A percentile compares a stretch with the other conserved stretches of the same genome.
Conservation (phyloP, 2,888 invertebrate species). For the Blastobasis lacticolella region DNA sequence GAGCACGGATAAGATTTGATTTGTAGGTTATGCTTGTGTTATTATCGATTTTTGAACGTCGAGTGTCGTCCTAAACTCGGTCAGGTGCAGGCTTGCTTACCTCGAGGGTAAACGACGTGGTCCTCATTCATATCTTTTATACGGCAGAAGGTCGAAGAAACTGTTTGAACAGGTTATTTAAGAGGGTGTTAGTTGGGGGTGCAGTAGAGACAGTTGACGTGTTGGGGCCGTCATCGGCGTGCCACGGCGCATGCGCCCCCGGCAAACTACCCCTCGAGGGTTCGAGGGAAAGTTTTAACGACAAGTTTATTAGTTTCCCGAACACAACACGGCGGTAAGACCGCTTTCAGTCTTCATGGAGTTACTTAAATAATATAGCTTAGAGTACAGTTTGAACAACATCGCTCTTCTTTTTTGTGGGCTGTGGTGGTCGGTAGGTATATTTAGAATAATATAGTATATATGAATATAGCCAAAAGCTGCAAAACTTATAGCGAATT, state of each 20-base stretch:
- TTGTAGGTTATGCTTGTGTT: slow-evolving; percentile 59
- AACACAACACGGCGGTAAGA: no score
- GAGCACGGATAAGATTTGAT: not conserved
- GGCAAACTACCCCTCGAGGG: no score
- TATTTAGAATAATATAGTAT: no score
- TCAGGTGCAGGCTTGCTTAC: slow-evolving; percentile 60
- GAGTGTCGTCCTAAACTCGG: slow-evolving; percentile 2
- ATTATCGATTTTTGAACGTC: slow-evolving; percentile 56
- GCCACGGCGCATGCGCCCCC: slow-evolving; percentile 37
- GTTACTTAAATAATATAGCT: no score
- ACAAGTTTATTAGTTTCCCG: no score
- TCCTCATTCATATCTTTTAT: slow-evolving; percentile 90
- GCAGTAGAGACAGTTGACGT: not conserved
- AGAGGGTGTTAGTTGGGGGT: slow-evolving; percentile 7
- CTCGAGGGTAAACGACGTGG: slow-evolving; percentile 89
- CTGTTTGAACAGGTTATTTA: slow-evolving; percentile 2
- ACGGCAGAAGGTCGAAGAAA: slow-evolving; percentile 49
- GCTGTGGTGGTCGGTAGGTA: no score
- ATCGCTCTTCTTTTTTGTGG: no score
- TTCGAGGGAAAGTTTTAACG: slow-evolving; percentile 18
- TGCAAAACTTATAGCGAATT: no score
- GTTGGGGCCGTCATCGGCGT: slow-evolving; percentile 17
- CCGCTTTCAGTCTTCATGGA: no score
- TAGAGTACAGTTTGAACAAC: no score
- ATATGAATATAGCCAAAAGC: no score